Base-by-base conservation (phyloP, 1,140 invertebrate genomes). In the Drosophila nikananu region DNA sequence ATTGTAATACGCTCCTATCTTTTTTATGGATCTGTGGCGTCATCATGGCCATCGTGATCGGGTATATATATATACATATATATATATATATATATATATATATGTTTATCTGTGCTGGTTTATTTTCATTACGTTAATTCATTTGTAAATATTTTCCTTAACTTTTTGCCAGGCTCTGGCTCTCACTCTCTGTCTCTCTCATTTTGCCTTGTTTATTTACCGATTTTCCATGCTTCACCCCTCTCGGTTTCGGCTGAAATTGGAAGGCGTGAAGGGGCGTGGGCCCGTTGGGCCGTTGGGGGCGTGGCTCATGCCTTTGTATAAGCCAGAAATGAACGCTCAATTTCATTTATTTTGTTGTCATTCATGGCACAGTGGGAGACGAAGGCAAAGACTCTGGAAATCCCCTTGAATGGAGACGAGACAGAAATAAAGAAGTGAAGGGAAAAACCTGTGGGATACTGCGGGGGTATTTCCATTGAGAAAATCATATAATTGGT, bases 101-200 rank as follows among this genome's bases (percentile, higher is more conserved):
- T 59, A 30, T 15, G 46, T 48, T 54, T 89, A 83, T 87, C 81
- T 75, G 68, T 81, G 81, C 68, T 66, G 74, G 84, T 84, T 89
- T 89, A 81, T 89, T 81, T 89, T 90, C 81, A 89, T 89, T 84
- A 79, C 81, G 84, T 79, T 84, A 89, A 90, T 89, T 89, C 84
- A 81, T 81, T 84, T 89, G 84, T 89, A 84, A 89, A 89, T 89
- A 81, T 89, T 89, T 89, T 78, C 77, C 77, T 75, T 81, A 78
- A 86, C 83, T 83, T 86, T 89, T 83, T 60, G 77, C 76, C 55
- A 42, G 62, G 57, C 65, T 77, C 46, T 75, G 49, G 21, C 12
- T 12, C 57, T 35, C 10, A 5, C 51, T 35, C 32, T 12, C 49
- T 12, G 27, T 32, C 17, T 13, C 51, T 35, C 32, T 12, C 51